A percentile compares a stretch with the other conserved stretches of the same genome.
Conservation (phyloP, 2,797 vertebrate genomes). For the Coregonus suidteri region DNA sequence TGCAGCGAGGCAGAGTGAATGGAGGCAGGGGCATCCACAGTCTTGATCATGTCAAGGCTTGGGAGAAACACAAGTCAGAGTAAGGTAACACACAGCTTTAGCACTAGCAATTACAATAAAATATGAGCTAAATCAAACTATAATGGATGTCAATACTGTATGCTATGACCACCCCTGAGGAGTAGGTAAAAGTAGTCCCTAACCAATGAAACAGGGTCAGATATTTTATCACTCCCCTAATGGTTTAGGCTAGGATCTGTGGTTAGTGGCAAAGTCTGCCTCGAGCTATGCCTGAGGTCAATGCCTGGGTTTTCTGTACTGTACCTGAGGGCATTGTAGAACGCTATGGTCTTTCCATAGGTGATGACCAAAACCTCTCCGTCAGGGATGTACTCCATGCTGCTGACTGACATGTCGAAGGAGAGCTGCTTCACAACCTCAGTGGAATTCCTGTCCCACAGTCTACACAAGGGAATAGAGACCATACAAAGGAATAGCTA, state of each 20-base stretch:
- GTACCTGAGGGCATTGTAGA: conserved; percentile 93
- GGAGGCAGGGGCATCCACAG: conserved; percentile 90
- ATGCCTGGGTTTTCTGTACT: conserved; percentile 17
- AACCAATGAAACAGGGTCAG: not conserved
- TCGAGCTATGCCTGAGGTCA: not conserved
- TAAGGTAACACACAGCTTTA: not conserved
- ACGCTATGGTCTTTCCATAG: conserved; percentile 93
- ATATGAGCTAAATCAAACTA: too few species aligned
- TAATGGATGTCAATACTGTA: not conserved
- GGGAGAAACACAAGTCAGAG: not conserved
- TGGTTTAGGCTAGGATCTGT: not conserved
- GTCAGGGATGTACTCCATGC: conserved; percentile 94
- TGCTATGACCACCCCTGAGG: not conserved
- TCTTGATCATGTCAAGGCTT: conserved; percentile 93
- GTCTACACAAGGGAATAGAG: conserved; percentile 53
- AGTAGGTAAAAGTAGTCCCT: not conserved
- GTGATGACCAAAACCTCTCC: conserved; percentile 93
- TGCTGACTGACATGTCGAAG: conserved; percentile 91
- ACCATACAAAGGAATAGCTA: not conserved
- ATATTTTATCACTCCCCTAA: not conserved
- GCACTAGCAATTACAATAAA: not conserved
- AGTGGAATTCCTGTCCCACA: conserved; percentile 91
- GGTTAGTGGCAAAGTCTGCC: not conserved
- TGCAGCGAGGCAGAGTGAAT: conserved; percentile 97
- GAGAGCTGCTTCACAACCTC: conserved; percentile 87